phyloP scores from a whole-genome alignment of 2,888 invertebrate species.

The Trichopoda pennipes region DNA sequence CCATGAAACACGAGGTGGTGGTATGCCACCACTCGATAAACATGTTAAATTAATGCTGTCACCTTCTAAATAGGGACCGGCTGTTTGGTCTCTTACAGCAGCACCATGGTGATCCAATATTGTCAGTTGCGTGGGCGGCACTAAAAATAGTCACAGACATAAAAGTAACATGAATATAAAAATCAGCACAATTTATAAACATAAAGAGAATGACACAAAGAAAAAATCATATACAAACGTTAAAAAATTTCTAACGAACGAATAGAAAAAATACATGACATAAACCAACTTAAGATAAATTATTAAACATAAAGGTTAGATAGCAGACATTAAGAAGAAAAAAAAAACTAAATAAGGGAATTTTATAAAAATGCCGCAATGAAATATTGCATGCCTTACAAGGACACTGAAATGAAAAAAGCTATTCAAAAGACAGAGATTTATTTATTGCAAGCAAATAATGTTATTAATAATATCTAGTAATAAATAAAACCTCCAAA shows the following conservation, averaged over 20 bases:
- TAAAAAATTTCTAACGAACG: constrained; percentile 36
- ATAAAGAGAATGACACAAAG: constrained; percentile 15
- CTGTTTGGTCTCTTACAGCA: constrained; percentile 85
- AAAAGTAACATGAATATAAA: constrained; percentile 15
- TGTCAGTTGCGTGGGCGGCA: constrained; percentile 88
- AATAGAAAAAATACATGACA: constrained; percentile 3
- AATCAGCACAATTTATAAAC: constrained; percentile 47
- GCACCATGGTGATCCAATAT: constrained; percentile 87
- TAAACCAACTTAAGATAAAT: constrained; percentile 58
- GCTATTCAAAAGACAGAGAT: background rate
- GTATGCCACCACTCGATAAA: constrained; percentile 87
- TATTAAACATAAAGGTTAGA: constrained; percentile 58
- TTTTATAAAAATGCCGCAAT: background rate
- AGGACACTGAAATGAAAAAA: constrained; percentile 20
- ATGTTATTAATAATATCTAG: too few relatives aligned
- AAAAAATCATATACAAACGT: constrained; percentile 12
- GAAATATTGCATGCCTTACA: constrained; percentile 32
- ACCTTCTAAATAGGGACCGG: constrained; percentile 90
- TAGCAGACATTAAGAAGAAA: constrained; percentile 28
- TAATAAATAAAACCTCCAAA: background rate
- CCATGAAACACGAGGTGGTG: constrained; percentile 86
- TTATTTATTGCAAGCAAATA: too few relatives aligned
- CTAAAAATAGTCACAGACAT: constrained; percentile 81
- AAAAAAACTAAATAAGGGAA: constrained; percentile 2
- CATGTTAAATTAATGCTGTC: constrained; percentile 89